These are phyloP conservation scores for Sphenopsis melanotis DNA, from an alignment of 2,797 vertebrate genomes.

Conservation along the genomic window DNA sequence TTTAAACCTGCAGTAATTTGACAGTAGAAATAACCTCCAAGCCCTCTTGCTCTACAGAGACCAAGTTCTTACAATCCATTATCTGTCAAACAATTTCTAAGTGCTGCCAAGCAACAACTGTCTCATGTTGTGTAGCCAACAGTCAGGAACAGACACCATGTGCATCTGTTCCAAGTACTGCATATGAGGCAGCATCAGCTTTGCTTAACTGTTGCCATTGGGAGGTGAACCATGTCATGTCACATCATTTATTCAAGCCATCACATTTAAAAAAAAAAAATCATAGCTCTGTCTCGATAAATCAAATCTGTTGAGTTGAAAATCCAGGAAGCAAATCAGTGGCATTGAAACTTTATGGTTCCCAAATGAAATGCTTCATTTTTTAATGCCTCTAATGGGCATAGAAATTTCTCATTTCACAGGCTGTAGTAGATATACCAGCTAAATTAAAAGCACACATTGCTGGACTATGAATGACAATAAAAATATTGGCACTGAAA, in stretches of 20 bases:
- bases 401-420: not conserved
- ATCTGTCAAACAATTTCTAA: not conserved
- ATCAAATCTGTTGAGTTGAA: not conserved
- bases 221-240: not conserved
- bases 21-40: conserved; percentile 11
- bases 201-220: not conserved
- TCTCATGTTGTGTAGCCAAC: not conserved
- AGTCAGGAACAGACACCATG: not conserved
- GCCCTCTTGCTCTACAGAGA: not conserved
- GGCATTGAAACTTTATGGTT: not conserved
- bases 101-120: not conserved
- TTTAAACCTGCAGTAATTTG: not conserved
- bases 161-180: not conserved
- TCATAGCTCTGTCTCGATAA: not conserved
- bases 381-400: not conserved
- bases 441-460: not conserved
- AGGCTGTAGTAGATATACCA: not conserved
- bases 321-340: not conserved
- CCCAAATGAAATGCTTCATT: not conserved
- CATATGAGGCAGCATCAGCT: not conserved
- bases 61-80: not conserved
- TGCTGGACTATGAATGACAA: not conserved
- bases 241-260: not conserved
- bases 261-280: not conserved
- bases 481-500: not conserved